Conservation (phyloP, 2,113 vertebrate genomes). For the Tyto alba region DNA sequence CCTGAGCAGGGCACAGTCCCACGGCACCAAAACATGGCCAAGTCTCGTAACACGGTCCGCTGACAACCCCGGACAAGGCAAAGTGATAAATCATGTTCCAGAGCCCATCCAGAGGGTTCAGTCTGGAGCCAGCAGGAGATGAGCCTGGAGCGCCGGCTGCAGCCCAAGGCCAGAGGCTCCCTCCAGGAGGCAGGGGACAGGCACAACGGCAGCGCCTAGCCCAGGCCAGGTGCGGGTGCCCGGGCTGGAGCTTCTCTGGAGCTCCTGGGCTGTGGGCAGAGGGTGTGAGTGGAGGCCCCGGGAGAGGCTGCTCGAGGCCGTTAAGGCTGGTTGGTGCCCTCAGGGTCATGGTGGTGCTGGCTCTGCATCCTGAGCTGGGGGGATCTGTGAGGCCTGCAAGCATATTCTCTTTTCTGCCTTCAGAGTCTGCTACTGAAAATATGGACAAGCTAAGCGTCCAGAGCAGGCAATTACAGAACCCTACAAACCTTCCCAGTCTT, state of each 20-base stretch:
- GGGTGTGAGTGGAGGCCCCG: not conserved
- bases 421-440: not conserved
- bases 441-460: not conserved
- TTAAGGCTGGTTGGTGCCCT: not conserved
- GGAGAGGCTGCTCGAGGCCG: not conserved
- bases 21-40: not conserved
- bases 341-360: not conserved
- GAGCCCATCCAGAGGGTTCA: not conserved
- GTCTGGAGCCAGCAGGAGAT: not conserved
- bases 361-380: not conserved
- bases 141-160: not conserved
- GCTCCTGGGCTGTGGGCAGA: not conserved
- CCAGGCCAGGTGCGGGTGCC: rapidly evolving
- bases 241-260: not conserved
- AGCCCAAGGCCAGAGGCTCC: not conserved
- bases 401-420: not conserved
- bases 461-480: not conserved
- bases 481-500: not conserved
- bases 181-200: not conserved
- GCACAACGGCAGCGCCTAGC: no score
- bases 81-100: not conserved
- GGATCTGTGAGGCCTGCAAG: not conserved
- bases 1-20: rapidly evolving
- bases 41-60: not conserved
- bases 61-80: not conserved